Percentiles rank a stretch among this genome's conserved stretches.
Evolutionary conservation across 2,113 vertebrate species (phyloP).

Genomic region (Syrrhaptes paradoxus): DNA sequence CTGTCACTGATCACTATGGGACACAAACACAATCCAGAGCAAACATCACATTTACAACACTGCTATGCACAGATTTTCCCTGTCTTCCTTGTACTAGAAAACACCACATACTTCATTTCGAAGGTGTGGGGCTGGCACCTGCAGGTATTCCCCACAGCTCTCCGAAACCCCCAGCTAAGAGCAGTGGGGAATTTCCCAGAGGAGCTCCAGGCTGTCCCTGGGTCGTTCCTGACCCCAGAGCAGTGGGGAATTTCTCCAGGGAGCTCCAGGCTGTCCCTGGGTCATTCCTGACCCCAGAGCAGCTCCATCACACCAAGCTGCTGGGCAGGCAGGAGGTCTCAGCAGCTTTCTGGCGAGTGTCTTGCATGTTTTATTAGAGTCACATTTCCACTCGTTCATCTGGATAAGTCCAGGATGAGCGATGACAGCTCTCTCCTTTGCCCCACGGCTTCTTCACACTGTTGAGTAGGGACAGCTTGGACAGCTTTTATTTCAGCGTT

Average conservation of each 20-base stretch:
- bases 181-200: not conserved
- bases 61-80: not conserved
- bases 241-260: not conserved
- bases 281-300: not conserved
- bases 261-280: not conserved
- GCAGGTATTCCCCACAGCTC: not conserved
- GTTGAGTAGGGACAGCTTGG: not conserved
- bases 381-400: rapidly evolving
- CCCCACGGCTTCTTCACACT: not conserved
- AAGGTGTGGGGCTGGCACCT: not conserved
- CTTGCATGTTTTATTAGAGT: not conserved
- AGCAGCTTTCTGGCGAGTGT: not conserved
- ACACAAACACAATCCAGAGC: not conserved
- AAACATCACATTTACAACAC: not conserved
- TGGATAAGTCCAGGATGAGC: not conserved
- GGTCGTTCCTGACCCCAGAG: not conserved
- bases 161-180: not conserved
- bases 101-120: rapidly evolving
- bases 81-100: not conserved
- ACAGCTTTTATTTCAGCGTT: not conserved
- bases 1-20: rapidly evolving
- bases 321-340: not conserved
- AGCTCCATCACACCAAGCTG: not conserved
- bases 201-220: not conserved
- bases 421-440: not conserved